These are phyloP conservation scores for Microplitis mediator DNA, from an alignment of 1,140 invertebrate species.

Conservation along the genomic window DNA sequence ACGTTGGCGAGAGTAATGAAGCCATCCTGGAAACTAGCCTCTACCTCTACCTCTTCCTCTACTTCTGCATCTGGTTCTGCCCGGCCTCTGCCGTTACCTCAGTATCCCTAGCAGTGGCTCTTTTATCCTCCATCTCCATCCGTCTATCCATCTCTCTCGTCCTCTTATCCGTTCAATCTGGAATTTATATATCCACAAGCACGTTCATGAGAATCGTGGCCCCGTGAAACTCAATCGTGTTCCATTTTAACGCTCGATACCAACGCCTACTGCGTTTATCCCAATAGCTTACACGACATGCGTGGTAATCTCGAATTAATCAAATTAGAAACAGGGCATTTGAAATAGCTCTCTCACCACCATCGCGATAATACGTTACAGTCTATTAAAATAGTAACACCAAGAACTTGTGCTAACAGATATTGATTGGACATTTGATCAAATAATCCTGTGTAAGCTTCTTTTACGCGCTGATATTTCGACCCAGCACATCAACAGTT, in stretches of 20 bases:
- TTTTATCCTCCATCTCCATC: neutral
- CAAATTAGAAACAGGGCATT: conserved; percentile 19
- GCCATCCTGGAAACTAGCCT: neutral
- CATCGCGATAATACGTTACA: neutral
- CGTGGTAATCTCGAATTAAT: conserved; percentile 33
- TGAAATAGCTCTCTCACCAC: neutral
- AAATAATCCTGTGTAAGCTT: too few species aligned
- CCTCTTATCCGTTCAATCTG: conserved; percentile 6
- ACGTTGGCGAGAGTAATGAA: conserved; percentile 1
- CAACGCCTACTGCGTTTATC: neutral
- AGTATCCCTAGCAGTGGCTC: neutral
- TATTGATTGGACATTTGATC: too few species aligned
- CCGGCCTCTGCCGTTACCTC: too few species aligned
- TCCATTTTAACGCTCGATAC: conserved; percentile 22
- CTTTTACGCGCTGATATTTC: too few species aligned
- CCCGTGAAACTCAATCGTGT: conserved; percentile 26
- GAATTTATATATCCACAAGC: conserved; percentile 6
- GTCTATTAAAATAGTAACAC: conserved; percentile 1
- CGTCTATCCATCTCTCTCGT: neutral
- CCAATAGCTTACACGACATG: conserved; percentile 19
- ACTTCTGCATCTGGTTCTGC: too few species aligned
- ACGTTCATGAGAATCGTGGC: neutral
- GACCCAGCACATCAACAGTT: too few species aligned
- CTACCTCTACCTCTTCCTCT: too few species aligned
- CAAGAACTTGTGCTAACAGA: neutral